Evolutionary conservation across 2,888 invertebrate genomes (phyloP).

Genomic region (Aphrophora alni): DNA sequence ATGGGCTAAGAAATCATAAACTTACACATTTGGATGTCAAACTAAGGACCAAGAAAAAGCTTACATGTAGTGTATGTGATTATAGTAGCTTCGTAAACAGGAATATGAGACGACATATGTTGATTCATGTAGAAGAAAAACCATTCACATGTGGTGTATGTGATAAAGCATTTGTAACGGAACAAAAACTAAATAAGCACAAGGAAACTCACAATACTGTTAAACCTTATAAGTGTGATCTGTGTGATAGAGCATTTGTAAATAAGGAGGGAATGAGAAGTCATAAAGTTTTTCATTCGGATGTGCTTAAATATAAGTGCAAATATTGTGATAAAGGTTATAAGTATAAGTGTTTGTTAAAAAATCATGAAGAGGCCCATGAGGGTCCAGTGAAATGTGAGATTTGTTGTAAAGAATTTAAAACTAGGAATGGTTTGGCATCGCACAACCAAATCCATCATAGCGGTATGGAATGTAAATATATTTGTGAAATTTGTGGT

Average conservation of each 20-base stretch:
- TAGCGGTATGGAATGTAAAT: background rate
- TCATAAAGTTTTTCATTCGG: background rate
- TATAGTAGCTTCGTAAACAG: background rate
- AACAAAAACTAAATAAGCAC: background rate
- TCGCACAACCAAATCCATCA: background rate
- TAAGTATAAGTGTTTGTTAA: background rate
- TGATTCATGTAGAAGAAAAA: background rate
- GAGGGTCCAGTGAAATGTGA: background rate
- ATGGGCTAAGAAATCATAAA: background rate
- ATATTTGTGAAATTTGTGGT: background rate
- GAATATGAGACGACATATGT: background rate
- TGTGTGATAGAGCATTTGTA: background rate
- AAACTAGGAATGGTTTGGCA: background rate
- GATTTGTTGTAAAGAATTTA: background rate
- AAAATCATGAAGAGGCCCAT: background rate
- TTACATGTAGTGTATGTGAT: background rate
- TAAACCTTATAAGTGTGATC: background rate
- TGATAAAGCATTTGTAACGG: background rate
- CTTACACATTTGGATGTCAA: background rate
- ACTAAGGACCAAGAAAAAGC: background rate
- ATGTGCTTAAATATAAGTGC: background rate
- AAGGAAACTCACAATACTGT: background rate
- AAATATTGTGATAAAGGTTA: background rate
- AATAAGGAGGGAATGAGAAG: background rate
- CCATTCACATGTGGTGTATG: background rate